Conservation (phyloP, 1,140 invertebrate genomes). For the Drosophila repletoides region DNA sequence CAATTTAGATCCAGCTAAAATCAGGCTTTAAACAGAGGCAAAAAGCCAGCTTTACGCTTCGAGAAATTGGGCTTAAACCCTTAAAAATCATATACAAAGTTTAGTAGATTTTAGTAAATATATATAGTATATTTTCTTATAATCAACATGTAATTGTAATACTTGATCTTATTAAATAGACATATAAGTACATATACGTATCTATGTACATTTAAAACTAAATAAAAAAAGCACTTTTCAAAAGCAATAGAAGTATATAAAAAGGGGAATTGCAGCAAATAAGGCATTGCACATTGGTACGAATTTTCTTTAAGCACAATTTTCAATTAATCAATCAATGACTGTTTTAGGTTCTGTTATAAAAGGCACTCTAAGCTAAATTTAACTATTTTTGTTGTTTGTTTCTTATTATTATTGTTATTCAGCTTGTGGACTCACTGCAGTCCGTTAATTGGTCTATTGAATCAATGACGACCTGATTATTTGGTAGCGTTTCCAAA, state of each 20-base stretch:
- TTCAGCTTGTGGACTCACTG: constrained; percentile 35
- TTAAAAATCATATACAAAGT: too few species aligned
- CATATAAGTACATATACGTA: constrained; percentile 21
- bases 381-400: not conserved
- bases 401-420: not conserved
- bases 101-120: constrained; percentile 7
- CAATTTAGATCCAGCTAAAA: too few species aligned
- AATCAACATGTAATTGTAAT: constrained; percentile 31
- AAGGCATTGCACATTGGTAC: constrained; percentile 38
- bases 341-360: not conserved
- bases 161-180: constrained; percentile 32
- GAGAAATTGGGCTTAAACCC: too few species aligned
- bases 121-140: constrained; percentile 20
- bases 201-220: constrained; percentile 43
- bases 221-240: constrained; percentile 43
- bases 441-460: constrained; percentile 34
- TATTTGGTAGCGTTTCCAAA: constrained; percentile 31
- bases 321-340: not conserved
- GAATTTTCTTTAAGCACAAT: constrained; percentile 16
- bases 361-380: constrained; percentile 17
- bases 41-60: too few species aligned
- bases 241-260: constrained; percentile 41
- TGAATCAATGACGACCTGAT: constrained; percentile 34
- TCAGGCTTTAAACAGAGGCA: not conserved
- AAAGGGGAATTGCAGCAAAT: constrained; percentile 24